Evolutionary conservation across 2,797 vertebrate species (phyloP).

Genomic region (Craterocephalus amniculus): DNA sequence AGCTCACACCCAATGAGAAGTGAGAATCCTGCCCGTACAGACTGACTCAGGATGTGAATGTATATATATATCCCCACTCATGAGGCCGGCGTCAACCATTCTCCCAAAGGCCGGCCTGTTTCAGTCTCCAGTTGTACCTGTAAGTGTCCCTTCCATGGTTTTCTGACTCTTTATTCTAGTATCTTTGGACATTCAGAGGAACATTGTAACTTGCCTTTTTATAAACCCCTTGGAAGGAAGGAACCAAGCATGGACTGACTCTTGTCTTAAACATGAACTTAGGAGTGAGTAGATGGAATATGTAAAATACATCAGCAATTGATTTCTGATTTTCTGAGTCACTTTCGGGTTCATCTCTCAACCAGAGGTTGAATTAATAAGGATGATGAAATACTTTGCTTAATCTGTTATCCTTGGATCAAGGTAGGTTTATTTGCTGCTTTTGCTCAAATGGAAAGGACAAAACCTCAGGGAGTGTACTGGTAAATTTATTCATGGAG

Average conservation of each 20-base stretch:
- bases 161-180: conserved; percentile 38
- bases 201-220: conserved; percentile 35
- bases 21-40: conserved; percentile 43
- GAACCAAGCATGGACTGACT: conserved; percentile 19
- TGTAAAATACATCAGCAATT: conserved; percentile 20
- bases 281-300: conserved; percentile 26
- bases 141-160: conserved; percentile 67
- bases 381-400: background rate
- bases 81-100: conserved; percentile 63
- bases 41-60: conserved; percentile 66
- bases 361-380: conserved; percentile 7
- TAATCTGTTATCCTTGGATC: background rate
- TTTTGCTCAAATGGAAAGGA: background rate
- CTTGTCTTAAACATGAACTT: conserved; percentile 20
- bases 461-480: background rate
- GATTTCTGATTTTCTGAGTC: background rate
- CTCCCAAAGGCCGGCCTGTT: conserved; percentile 63
- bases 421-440: conserved; percentile 1
- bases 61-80: conserved; percentile 81
- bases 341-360: conserved; percentile 11
- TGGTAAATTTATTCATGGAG: background rate
- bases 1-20: conserved; percentile 75
- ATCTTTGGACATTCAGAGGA: background rate
- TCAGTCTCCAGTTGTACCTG: conserved; percentile 69
- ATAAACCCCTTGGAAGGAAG: conserved; percentile 19